Percentiles rank a stretch among this genome's conserved stretches.
phyloP scores from a whole-genome alignment of 2,797 vertebrate genomes.

The Melanotaenia pygmaea region DNA sequence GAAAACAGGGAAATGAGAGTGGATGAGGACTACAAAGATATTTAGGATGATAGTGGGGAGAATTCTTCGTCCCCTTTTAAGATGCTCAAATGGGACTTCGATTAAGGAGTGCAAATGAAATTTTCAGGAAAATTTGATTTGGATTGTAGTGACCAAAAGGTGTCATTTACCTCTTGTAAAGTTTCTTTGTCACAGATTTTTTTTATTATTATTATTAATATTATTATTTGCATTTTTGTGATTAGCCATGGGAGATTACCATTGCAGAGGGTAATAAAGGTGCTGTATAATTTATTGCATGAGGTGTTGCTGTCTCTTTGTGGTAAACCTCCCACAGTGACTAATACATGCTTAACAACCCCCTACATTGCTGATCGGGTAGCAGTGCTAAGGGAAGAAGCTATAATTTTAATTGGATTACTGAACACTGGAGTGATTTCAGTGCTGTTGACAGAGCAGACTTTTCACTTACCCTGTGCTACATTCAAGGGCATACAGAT shows the following conservation, averaged over 20 bases:
- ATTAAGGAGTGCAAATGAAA: constrained; percentile 89
- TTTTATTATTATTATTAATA: not conserved
- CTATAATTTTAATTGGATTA: constrained; percentile 78
- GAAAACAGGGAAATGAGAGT: constrained; percentile 48
- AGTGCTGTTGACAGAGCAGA: constrained; percentile 58
- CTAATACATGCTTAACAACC: constrained; percentile 67
- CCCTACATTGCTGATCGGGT: constrained; percentile 59
- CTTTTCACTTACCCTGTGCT: constrained; percentile 58
- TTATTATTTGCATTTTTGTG: constrained; percentile 34
- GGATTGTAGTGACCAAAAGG: constrained; percentile 39
- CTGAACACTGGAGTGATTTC: constrained; percentile 54
- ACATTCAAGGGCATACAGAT: constrained; percentile 74
- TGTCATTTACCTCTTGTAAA: constrained; percentile 18
- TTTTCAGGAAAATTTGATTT: constrained; percentile 79
- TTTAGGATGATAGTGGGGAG: constrained; percentile 80
- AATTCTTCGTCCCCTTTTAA: constrained; percentile 65
- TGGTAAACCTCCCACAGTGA: constrained; percentile 66
- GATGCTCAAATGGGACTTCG: constrained; percentile 72
- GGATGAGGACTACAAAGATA: constrained; percentile 59
- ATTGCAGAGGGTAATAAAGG: constrained; percentile 63
- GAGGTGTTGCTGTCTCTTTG: constrained; percentile 57
- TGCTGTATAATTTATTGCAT: constrained; percentile 60
- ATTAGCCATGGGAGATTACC: constrained; percentile 55
- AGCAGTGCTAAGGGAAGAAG: constrained; percentile 36
- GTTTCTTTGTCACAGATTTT: constrained; percentile 26